Evolutionary conservation across 2,113 vertebrate genomes (phyloP).

Genomic region (Callocephalon fimbriatum): DNA sequence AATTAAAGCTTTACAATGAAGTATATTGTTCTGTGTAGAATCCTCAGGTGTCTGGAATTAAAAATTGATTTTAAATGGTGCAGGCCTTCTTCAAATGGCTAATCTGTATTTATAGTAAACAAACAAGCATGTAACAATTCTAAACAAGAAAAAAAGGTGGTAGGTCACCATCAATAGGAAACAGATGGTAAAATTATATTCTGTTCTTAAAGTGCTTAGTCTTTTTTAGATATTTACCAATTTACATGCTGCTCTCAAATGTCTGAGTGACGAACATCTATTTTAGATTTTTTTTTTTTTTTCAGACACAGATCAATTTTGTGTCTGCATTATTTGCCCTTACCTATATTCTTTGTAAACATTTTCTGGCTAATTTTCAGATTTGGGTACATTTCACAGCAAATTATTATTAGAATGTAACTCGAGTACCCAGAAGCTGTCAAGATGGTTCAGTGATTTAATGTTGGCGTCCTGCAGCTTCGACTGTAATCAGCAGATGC

Average conservation of each 20-base stretch:
- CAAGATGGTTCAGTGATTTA: slow-evolving; percentile 82
- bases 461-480: slow-evolving; percentile 74
- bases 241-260: slow-evolving; percentile 19
- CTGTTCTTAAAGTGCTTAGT: slow-evolving; percentile 15
- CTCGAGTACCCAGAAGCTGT: slow-evolving; percentile 74
- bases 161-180: slow-evolving; percentile 27
- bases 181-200: slow-evolving; percentile 48
- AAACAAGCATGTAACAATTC: slow-evolving; percentile 23
- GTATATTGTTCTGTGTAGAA: slow-evolving; percentile 45
- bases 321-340: slow-evolving; percentile 34
- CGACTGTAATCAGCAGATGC: slow-evolving; percentile 82
- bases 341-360: slow-evolving; percentile 53
- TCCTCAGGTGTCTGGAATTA: slow-evolving; percentile 61
- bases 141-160: slow-evolving; percentile 35
- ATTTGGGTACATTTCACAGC: slow-evolving; percentile 73
- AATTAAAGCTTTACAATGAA: slow-evolving; percentile 66
- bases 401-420: slow-evolving; percentile 75
- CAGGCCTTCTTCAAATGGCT: slow-evolving; percentile 21
- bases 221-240: slow-evolving; percentile 22
- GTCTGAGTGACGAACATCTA: neutral
- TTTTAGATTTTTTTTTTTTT: slow-evolving; percentile 19
- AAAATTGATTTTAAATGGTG: slow-evolving; percentile 46
- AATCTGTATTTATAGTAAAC: slow-evolving; percentile 44
- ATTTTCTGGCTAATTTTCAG: slow-evolving; percentile 70
- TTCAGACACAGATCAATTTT: slow-evolving; percentile 42